Conservation (phyloP, 2,888 invertebrate species). For the Volucella zonaria region DNA sequence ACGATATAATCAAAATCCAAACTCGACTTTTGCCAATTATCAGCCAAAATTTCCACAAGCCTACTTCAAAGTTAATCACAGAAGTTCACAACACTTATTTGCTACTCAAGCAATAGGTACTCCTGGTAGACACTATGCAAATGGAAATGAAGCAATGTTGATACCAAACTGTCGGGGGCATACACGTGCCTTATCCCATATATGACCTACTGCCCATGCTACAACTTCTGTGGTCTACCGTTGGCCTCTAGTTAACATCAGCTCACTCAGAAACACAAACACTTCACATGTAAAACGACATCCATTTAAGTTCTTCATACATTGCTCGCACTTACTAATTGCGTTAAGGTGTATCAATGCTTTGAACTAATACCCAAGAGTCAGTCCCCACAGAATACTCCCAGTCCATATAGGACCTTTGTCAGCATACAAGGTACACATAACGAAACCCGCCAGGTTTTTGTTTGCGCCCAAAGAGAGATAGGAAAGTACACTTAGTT, state of each 20-base stretch:
- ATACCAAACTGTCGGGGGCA: no score
- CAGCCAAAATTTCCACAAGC: no score
- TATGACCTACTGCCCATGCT: neutral
- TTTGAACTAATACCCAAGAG: slow-evolving; percentile 44
- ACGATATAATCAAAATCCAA: no score
- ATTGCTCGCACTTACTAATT: slow-evolving; percentile 54
- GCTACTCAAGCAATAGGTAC: no score
- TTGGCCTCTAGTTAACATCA: slow-evolving; percentile 27
- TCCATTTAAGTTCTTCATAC: slow-evolving; percentile 47
- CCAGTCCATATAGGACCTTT: slow-evolving; percentile 4
- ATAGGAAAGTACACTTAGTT: neutral
- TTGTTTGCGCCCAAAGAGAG: slow-evolving; percentile 25
- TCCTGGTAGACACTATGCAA: neutral
- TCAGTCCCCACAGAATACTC: slow-evolving; percentile 44
- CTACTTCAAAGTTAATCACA: no score
- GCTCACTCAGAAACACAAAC: slow-evolving; percentile 26
- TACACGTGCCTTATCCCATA: no score
- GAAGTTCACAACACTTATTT: no score
- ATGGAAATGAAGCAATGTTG: no score
- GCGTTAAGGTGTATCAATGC: slow-evolving; percentile 57
- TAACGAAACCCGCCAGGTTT: slow-evolving; percentile 19
- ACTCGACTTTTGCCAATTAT: no score
- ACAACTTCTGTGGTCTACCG: slow-evolving; percentile 13
- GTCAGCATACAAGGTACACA: slow-evolving; percentile 3
- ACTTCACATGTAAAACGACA: slow-evolving; percentile 36